A percentile compares a stretch with the other conserved stretches of the same genome.
Evolutionary conservation across 2,888 invertebrate genomes (phyloP).

Genomic region (Vanessa cardui): DNA sequence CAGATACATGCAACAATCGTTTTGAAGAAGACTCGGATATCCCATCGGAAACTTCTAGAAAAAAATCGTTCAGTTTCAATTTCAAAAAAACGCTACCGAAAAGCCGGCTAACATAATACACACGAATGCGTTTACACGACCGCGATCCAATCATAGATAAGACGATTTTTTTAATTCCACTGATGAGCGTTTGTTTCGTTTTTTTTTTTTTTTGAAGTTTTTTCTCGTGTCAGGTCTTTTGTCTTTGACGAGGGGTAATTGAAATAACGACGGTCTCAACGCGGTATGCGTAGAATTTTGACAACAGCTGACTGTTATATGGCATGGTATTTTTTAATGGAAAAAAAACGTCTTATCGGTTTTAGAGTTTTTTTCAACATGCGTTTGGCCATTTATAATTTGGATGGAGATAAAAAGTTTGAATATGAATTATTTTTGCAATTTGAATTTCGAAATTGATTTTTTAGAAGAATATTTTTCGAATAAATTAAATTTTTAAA

Average conservation of each 20-base stretch:
- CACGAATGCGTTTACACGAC: conserved; percentile 77
- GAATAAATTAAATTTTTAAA: too few species aligned
- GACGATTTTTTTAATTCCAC: conserved; percentile 61
- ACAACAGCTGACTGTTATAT: conserved; percentile 71
- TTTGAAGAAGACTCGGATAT: conserved; percentile 28
- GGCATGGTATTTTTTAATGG: conserved; percentile 42
- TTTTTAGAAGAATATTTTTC: not conserved
- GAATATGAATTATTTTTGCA: conserved; percentile 4
- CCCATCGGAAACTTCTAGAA: conserved; percentile 31
- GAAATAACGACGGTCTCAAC: conserved; percentile 78
- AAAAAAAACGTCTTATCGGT: conserved; percentile 27
- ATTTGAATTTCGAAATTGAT: not conserved
- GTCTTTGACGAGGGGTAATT: conserved; percentile 83
- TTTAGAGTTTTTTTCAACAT: not conserved
- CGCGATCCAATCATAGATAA: conserved; percentile 83
- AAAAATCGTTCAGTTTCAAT: conserved; percentile 47
- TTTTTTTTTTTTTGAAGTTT: conserved; percentile 42
- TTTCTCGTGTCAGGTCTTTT: conserved; percentile 76
- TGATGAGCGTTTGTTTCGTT: conserved; percentile 56
- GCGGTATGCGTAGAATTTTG: conserved; percentile 77
- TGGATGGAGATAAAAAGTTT: not conserved
- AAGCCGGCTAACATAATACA: conserved; percentile 73
- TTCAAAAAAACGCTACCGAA: conserved; percentile 74
- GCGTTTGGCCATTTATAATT: conserved; percentile 5
- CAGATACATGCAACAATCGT: too few species aligned